Conservation (phyloP, 2,888 invertebrate species). For the Cantharis nigra region DNA sequence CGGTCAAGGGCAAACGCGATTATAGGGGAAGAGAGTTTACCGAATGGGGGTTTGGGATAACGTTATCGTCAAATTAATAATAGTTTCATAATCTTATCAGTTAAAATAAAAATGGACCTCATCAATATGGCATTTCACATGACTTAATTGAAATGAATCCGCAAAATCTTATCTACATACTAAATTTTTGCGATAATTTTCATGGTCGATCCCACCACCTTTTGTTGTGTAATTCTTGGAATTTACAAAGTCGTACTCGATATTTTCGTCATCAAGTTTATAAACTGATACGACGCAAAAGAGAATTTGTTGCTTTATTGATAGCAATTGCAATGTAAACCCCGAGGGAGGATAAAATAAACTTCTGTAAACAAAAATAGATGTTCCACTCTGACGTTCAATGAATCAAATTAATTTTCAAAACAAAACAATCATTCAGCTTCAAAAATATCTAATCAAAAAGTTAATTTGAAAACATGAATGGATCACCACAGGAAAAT, state of each 20-base stretch:
- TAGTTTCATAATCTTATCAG: background rate
- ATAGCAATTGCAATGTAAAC: background rate
- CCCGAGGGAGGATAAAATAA: background rate
- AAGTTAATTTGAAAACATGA: background rate
- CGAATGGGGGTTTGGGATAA: background rate
- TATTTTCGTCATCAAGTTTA: conserved; percentile 7
- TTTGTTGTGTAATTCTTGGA: conserved; percentile 13
- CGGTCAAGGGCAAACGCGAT: conserved; percentile 31
- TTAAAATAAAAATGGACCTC: background rate
- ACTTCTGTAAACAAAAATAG: background rate
- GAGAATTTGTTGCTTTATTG: background rate
- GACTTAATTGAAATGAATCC: background rate
- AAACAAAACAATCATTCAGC: background rate
- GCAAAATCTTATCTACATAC: conserved; percentile 16
- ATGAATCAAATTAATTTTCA: background rate
- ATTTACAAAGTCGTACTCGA: conserved; percentile 6
- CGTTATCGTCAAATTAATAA: background rate
- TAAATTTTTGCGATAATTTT: conserved; percentile 25
- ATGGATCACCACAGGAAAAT: background rate
- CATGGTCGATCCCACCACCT: conserved; percentile 19
- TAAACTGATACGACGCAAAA: conserved; percentile 1
- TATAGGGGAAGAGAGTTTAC: conserved; percentile 16
- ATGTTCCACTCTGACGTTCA: background rate
- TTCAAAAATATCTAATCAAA: background rate
- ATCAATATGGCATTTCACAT: background rate